Evolutionary conservation across 2,797 vertebrate genomes (phyloP), one percentile per base, ranked within the genome.

Genomic region (Varecia variegata): DNA sequence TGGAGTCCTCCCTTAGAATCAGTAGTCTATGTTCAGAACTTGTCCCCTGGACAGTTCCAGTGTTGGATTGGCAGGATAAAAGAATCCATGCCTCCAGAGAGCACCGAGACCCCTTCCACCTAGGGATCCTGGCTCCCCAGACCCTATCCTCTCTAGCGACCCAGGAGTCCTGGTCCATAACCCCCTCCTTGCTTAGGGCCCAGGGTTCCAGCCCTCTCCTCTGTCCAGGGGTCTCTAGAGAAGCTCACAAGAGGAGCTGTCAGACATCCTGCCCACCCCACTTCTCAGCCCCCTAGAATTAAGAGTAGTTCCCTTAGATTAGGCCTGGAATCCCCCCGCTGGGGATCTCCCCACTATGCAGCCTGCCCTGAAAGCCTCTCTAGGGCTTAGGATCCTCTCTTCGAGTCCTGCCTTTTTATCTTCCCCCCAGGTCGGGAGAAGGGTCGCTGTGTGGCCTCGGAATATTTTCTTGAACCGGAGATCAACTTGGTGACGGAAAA

Each of bases 401-500:
- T 38, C 40, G 18, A 81, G 8, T 21, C 35, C 35, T 30, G 23
- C 80, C 45, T 62, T 35, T 13, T 68, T 52, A 25, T 65, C 35
- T 74, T 65, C n/a, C 40, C n/a, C 71, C 2, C 97, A 98, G 98
- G 98, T 88, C 97, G 98, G 81, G 98, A 98, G 93, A 98, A 98
- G 82, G 98, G 98, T 52, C 98, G 99, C 93, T 99, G 99, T 86
- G 99, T 99, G 23, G 99, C 99, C 4, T 99, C 99, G 0, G 99
- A 99, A 96, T 99, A 99, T 97, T 99, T 99, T 98, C 99, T 99
- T 8, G 99, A 99, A 97, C 99, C 99, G 0, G 99, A 99, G 89
- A 99, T 99, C 81, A 99, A 99, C 98, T 99, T 99, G 97, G 99
- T 99, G 96, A 99, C 99, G 1, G 99, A 99, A 97, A 99, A 99